Conservation (phyloP, 2,888 invertebrate genomes). For the Lochmaea capreae region DNA sequence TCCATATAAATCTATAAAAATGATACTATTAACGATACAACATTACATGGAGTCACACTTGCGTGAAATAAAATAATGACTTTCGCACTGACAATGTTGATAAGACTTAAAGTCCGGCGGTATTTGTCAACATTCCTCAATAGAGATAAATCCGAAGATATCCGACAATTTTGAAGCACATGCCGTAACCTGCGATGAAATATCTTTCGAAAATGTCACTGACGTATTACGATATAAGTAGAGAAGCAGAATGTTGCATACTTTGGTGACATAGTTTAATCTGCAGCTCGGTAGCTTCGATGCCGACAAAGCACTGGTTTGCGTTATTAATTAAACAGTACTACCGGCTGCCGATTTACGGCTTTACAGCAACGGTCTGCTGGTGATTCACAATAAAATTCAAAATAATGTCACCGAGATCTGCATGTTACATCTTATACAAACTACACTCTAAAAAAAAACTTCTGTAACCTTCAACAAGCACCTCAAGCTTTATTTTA, state of each 20-base stretch:
- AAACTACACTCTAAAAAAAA: constrained; percentile 1
- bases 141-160: constrained; percentile 57
- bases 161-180: constrained; percentile 57
- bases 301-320: constrained; percentile 62
- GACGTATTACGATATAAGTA: constrained; percentile 63
- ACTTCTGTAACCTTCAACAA: too few relatives aligned
- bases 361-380: constrained; percentile 28
- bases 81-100: constrained; percentile 49
- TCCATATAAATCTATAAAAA: not conserved
- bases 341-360: constrained; percentile 32
- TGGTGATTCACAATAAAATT: constrained; percentile 38
- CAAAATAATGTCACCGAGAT: constrained; percentile 28
- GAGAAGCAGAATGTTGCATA: constrained; percentile 60
- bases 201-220: constrained; percentile 63
- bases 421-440: not conserved
- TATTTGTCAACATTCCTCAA: constrained; percentile 58
- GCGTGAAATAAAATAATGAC: constrained; percentile 38
- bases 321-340: constrained; percentile 59
- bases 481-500: too few relatives aligned
- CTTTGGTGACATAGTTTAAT: constrained; percentile 66
- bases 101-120: constrained; percentile 54
- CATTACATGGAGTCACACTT: constrained; percentile 5
- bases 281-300: constrained; percentile 59
- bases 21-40: not conserved
- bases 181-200: constrained; percentile 56